Conservation (phyloP, 2,888 invertebrate genomes). For the Teinopalpus imperialis region DNA sequence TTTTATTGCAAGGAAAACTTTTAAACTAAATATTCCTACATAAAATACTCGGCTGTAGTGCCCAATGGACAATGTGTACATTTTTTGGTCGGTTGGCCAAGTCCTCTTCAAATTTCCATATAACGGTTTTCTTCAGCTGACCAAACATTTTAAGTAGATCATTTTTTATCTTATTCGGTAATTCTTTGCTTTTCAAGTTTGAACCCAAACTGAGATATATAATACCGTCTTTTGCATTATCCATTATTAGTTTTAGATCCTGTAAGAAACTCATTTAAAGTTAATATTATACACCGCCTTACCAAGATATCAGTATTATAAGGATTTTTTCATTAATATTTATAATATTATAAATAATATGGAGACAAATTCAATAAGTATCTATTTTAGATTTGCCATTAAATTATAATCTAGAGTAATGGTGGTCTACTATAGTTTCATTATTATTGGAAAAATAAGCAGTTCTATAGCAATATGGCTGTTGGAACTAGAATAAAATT, state of each 20-base stretch:
- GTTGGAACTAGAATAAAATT: too few relatives aligned
- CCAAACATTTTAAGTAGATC: constrained; percentile 48
- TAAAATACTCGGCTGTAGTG: constrained; percentile 57
- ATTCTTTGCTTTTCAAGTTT: constrained; percentile 44
- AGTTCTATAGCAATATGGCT: too few relatives aligned
- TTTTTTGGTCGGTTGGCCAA: constrained; percentile 53
- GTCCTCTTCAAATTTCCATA: constrained; percentile 61
- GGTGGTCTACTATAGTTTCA: too few relatives aligned
- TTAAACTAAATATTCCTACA: constrained; percentile 25
- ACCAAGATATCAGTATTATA: too few relatives aligned
- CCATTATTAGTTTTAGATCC: constrained; percentile 51
- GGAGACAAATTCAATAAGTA: too few relatives aligned
- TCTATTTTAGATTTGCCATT: too few relatives aligned
- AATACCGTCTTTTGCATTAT: constrained; percentile 50
- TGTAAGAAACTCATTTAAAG: constrained; percentile 25
- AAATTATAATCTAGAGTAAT: too few relatives aligned
- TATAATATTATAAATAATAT: too few relatives aligned
- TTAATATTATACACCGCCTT: too few relatives aligned
- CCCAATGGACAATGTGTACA: constrained; percentile 62
- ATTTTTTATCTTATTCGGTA: constrained; percentile 41
- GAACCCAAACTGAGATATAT: constrained; percentile 66
- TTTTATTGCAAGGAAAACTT: too few relatives aligned
- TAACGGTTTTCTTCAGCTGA: constrained; percentile 53
- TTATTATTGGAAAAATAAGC: too few relatives aligned
- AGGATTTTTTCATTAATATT: too few relatives aligned